phyloP scores from a whole-genome alignment of 2,888 invertebrate species.

The Anodontia alba region DNA sequence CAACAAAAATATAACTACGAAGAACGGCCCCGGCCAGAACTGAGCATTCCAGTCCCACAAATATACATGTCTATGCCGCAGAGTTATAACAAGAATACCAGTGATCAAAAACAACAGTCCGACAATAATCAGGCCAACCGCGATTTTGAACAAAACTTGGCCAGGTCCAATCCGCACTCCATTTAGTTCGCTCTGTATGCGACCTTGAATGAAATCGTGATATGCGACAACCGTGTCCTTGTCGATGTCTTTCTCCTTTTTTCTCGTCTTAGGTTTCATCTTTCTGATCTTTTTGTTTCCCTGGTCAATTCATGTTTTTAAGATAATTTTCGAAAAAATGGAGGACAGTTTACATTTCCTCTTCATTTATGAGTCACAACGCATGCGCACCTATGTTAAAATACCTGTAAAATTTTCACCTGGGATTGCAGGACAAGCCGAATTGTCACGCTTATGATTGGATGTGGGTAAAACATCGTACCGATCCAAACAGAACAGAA shows the following conservation, averaged over 20 bases:
- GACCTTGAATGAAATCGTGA: constrained; percentile 75
- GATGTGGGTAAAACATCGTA: too few species aligned
- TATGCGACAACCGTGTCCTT: constrained; percentile 80
- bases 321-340: constrained; percentile 38
- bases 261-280: constrained; percentile 49
- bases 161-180: constrained; percentile 76
- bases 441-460: too few species aligned
- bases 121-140: constrained; percentile 56
- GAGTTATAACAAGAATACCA: constrained; percentile 72
- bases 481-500: too few species aligned
- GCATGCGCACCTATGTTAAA: constrained; percentile 62
- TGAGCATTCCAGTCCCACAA: constrained; percentile 75
- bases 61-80: constrained; percentile 78
- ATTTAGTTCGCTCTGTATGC: constrained; percentile 76
- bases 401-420: constrained; percentile 34
- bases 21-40: constrained; percentile 75
- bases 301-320: not conserved
- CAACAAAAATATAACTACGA: constrained; percentile 71
- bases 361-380: constrained; percentile 57
- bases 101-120: constrained; percentile 66
- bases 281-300: not conserved
- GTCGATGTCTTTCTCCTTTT: constrained; percentile 70
- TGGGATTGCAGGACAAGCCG: too few species aligned
- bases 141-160: constrained; percentile 62
- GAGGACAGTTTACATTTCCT: constrained; percentile 52